Conservation (phyloP, 2,888 invertebrate genomes). For the Drosophila paramelanica region DNA sequence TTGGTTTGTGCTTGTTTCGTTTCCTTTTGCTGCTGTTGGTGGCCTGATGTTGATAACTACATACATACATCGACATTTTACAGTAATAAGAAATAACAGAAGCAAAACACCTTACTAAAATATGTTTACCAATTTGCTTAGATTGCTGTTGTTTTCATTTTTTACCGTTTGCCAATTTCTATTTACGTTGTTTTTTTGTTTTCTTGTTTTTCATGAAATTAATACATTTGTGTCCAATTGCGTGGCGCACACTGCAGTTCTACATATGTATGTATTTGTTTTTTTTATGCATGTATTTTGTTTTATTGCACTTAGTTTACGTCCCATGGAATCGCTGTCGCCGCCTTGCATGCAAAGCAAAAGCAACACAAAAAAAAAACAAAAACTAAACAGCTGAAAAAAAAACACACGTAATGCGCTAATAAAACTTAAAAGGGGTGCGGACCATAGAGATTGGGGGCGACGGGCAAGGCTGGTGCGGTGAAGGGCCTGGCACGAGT, state of each 20-base stretch:
- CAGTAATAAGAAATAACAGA: slow-evolving; percentile 30
- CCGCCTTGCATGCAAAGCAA: slow-evolving; percentile 18
- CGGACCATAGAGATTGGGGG: background rate
- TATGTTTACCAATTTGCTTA: slow-evolving; percentile 49
- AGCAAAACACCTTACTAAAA: slow-evolving; percentile 34
- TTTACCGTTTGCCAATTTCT: slow-evolving; percentile 1
- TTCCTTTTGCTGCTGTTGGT: slow-evolving; percentile 27
- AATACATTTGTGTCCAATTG: slow-evolving; percentile 28
- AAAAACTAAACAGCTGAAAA: slow-evolving; percentile 18
- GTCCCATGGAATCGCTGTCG: slow-evolving; percentile 57
- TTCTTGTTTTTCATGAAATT: slow-evolving; percentile 25
- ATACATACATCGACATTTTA: slow-evolving; percentile 1
- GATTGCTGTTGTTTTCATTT: slow-evolving; percentile 9
- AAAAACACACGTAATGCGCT: slow-evolving; percentile 64
- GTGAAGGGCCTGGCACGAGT: slow-evolving; percentile 40
- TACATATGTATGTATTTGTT: slow-evolving; percentile 1
- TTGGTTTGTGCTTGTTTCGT: slow-evolving; percentile 36
- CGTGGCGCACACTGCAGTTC: slow-evolving; percentile 17
- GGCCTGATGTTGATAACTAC: slow-evolving; percentile 48
- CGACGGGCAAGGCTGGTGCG: background rate
- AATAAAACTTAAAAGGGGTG: slow-evolving; percentile 65
- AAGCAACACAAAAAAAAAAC: background rate
- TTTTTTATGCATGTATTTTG: slow-evolving; percentile 19
- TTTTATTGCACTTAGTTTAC: slow-evolving; percentile 71
- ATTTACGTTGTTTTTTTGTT: slow-evolving; percentile 36